phyloP scores from a whole-genome alignment of 92 coral and sea anemone genomes.

The Galaxea fascicularis region DNA sequence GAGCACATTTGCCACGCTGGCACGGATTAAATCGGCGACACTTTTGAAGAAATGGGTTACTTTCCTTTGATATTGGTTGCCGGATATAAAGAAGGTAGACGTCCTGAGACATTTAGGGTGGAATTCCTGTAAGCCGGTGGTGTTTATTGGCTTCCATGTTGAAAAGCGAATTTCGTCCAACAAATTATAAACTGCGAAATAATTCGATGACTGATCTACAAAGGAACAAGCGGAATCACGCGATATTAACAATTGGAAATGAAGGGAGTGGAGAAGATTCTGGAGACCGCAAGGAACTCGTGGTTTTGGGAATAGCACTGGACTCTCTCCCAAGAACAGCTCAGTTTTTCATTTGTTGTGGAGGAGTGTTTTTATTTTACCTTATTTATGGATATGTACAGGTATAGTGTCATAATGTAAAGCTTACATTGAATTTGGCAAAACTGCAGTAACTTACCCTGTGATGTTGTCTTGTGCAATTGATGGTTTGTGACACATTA shows the following conservation, averaged over 20 bases:
- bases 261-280: conserved; percentile 21
- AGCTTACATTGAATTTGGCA: no score
- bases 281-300: conserved; percentile 40
- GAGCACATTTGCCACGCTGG: neutral
- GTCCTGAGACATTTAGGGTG: neutral
- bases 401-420: conserved; percentile 37
- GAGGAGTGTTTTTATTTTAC: conserved; percentile 93
- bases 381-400: conserved; percentile 96
- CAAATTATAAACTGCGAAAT: conserved; percentile 25
- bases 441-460: no score
- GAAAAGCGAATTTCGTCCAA: conserved; percentile 24
- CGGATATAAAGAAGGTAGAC: neutral
- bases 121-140: neutral
- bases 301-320: conserved; percentile 79
- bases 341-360: conserved; percentile 89
- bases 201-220: conserved; percentile 31
- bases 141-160: neutral
- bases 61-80: neutral
- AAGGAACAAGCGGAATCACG: conserved; percentile 25
- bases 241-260: conserved; percentile 46
- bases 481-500: no score
- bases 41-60: neutral
- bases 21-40: neutral
- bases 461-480: no score
- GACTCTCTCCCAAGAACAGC: conserved; percentile 74